Conservation (phyloP, 2,888 invertebrate species). For the Acrocera orbiculus region DNA sequence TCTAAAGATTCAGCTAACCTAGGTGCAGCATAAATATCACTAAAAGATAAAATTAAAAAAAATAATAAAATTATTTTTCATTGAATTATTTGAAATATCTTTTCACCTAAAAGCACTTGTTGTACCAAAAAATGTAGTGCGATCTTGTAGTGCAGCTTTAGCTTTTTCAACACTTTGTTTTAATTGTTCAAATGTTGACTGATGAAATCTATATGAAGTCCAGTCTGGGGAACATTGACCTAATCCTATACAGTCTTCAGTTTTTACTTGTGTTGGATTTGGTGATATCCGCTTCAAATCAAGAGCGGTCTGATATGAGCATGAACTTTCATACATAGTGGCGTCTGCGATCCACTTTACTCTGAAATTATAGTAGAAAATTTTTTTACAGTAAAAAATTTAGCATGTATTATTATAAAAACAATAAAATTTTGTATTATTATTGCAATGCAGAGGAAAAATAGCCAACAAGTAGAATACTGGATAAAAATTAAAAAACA, state of each 20-base stretch:
- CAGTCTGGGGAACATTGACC: constrained; percentile 47
- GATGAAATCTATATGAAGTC: constrained; percentile 65
- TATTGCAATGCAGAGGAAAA: not conserved
- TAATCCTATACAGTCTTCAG: constrained; percentile 33
- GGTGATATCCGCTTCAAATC: constrained; percentile 54
- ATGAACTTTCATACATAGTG: constrained; percentile 80
- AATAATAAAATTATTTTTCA: not conserved
- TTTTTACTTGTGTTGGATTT: constrained; percentile 31
- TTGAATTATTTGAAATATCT: too few species aligned
- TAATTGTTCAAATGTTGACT: constrained; percentile 74
- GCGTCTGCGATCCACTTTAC: constrained; percentile 11
- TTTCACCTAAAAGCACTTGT: constrained; percentile 52
- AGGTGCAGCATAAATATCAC: constrained; percentile 31
- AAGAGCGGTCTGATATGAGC: constrained; percentile 73
- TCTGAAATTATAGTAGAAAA: constrained; percentile 1
- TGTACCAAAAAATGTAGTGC: constrained; percentile 49
- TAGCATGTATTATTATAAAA: not conserved
- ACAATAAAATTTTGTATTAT: not conserved
- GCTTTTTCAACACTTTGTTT: constrained; percentile 84
- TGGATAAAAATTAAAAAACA: too few species aligned
- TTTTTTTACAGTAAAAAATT: constrained; percentile 1
- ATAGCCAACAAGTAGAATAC: too few species aligned
- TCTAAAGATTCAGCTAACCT: constrained; percentile 26
- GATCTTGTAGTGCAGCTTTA: constrained; percentile 66
- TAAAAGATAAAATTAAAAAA: constrained; percentile 9